Conservation (phyloP, 2,113 vertebrate genomes). For the Festucalex cinctus region DNA sequence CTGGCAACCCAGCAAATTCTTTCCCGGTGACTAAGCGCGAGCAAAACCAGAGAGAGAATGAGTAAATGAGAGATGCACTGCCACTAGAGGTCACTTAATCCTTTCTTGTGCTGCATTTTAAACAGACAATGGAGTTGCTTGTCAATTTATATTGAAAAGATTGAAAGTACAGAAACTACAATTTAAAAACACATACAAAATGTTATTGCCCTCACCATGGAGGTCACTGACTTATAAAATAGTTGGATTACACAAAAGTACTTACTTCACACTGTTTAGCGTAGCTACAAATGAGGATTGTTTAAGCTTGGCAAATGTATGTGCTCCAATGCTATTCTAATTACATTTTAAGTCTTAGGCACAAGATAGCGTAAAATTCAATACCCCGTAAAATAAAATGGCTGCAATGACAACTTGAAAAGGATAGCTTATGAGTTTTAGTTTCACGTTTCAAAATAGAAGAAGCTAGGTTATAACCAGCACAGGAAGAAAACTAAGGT, state of each 20-base stretch:
- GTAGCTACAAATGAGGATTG: not conserved
- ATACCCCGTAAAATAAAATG: not conserved
- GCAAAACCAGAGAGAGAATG: not conserved
- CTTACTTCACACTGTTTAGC: not conserved
- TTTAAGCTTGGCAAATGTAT: not conserved
- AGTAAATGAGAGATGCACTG: not conserved
- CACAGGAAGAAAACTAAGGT: not conserved
- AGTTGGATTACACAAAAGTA: not conserved
- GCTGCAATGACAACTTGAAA: not conserved
- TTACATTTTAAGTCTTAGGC: not conserved
- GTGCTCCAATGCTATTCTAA: not conserved
- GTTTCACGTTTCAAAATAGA: not conserved
- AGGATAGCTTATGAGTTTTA: not conserved
- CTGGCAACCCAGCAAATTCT: slow-evolving; percentile 49
- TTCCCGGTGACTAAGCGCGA: slow-evolving; percentile 47
- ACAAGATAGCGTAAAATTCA: not conserved
- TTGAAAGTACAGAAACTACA: too few species aligned
- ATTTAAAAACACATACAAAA: too few species aligned
- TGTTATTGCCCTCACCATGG: not conserved
- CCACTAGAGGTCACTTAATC: slow-evolving; percentile 6
- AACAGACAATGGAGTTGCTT: not conserved
- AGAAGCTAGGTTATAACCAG: not conserved
- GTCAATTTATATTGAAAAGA: not conserved
- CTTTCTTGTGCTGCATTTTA: not conserved
- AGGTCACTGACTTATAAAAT: not conserved